Evolutionary conservation across 2,797 vertebrate species (phyloP).

Genomic region (Chelon labrosus): DNA sequence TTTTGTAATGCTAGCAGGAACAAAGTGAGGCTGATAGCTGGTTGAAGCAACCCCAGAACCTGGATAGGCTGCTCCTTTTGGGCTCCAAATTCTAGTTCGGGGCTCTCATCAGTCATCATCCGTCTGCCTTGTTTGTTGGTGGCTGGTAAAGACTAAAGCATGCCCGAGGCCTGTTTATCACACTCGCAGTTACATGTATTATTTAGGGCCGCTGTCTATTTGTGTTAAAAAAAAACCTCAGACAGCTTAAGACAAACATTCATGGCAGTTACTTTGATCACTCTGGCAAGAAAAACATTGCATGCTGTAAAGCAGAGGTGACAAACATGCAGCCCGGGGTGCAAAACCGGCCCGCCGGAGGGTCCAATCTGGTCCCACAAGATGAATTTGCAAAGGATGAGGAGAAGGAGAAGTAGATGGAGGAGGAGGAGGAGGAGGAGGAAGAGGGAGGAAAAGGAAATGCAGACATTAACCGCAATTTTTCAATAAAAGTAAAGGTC

Average conservation of each 20-base stretch:
- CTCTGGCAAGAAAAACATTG: background rate
- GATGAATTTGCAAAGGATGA: no score
- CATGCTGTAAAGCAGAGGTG: no score
- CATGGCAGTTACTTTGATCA: background rate
- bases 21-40: slow-evolving; percentile 44
- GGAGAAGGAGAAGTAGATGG: no score
- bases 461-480: no score
- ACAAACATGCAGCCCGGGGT: no score
- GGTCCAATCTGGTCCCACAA: no score
- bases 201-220: background rate
- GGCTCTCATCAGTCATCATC: slow-evolving; percentile 19
- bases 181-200: background rate
- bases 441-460: no score
- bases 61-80: background rate
- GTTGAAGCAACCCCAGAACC: slow-evolving; percentile 1
- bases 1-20: slow-evolving; percentile 34
- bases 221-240: background rate
- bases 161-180: background rate
- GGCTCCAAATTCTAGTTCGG: slow-evolving; percentile 31
- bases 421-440: no score
- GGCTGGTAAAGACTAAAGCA: slow-evolving; percentile 1
- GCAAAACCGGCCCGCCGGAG: no score
- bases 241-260: background rate
- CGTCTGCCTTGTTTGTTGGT: slow-evolving; percentile 12
- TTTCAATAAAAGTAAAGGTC: no score